Conservation (phyloP, 2,797 vertebrate genomes). For the Oceanodroma leucorhoa region DNA sequence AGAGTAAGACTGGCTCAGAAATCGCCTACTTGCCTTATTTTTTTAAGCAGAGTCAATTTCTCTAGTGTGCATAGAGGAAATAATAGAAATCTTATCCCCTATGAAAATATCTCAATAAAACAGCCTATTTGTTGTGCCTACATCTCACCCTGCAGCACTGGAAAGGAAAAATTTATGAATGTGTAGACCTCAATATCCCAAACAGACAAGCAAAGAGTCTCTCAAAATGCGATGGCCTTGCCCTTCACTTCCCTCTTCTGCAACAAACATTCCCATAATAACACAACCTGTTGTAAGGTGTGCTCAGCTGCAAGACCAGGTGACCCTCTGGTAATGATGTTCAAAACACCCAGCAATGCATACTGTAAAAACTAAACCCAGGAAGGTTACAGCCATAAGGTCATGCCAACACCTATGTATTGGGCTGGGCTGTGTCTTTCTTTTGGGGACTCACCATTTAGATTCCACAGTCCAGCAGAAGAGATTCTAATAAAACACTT, state of each 20-base stretch:
- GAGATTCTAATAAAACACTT: not conserved
- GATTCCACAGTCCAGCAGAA: not conserved
- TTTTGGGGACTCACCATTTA: not conserved
- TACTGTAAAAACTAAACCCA: not conserved
- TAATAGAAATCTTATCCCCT: not conserved
- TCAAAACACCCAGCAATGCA: not conserved
- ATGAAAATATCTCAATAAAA: not conserved
- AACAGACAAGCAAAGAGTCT: not conserved
- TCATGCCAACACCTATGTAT: fast-evolving
- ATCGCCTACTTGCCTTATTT: not conserved
- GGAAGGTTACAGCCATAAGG: fast-evolving
- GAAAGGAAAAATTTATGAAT: not conserved
- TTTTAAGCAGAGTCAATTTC: not conserved
- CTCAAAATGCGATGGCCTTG: not conserved
- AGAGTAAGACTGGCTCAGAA: not conserved
- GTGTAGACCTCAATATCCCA: not conserved
- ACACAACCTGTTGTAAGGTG: fast-evolving
- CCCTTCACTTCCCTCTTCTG: not conserved
- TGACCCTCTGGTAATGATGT: fast-evolving
- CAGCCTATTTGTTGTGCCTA: not conserved
- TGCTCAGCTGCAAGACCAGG: not conserved
- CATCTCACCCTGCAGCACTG: not conserved
- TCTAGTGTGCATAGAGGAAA: not conserved
- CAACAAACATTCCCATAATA: not conserved
- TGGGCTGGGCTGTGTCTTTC: not conserved